A percentile compares a stretch with the other conserved stretches of the same genome.
Conservation (phyloP, 2,113 vertebrate species). For the Sorex fumeus region DNA sequence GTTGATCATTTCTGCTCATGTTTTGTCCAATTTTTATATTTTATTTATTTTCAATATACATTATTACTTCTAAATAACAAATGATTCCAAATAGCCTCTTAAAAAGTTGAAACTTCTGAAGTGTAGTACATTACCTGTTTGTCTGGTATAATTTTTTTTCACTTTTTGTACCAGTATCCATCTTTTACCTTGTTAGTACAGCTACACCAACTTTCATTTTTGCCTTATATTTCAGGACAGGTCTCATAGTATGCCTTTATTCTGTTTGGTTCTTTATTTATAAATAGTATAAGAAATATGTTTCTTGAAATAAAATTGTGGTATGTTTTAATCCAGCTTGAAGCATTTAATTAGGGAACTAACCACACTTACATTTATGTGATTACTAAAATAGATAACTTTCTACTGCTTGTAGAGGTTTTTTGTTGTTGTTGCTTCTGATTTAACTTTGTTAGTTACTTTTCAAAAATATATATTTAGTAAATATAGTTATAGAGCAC, state of each 20-base stretch:
- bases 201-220: not conserved
- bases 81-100: not conserved
- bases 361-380: not conserved
- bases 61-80: not conserved
- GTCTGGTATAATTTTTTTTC: not conserved
- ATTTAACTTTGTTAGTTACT: not conserved
- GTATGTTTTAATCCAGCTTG: not conserved
- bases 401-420: not conserved
- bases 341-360: not conserved
- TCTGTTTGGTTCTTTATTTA: not conserved
- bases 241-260: not conserved
- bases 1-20: not conserved
- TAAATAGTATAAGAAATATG: too few species aligned
- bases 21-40: slow-evolving; percentile 31
- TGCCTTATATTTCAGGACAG: not conserved
- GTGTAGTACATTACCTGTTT: not conserved
- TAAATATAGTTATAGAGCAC: too few species aligned
- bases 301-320: not conserved
- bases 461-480: not conserved
- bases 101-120: slow-evolving; percentile 4
- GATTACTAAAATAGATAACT: not conserved
- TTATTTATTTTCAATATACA: too few species aligned
- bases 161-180: not conserved
- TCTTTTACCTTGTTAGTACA: slow-evolving; percentile 4
- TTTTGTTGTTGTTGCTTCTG: not conserved